Conservation (phyloP, 2,797 vertebrate species). For the Lithobates sylvaticus region DNA sequence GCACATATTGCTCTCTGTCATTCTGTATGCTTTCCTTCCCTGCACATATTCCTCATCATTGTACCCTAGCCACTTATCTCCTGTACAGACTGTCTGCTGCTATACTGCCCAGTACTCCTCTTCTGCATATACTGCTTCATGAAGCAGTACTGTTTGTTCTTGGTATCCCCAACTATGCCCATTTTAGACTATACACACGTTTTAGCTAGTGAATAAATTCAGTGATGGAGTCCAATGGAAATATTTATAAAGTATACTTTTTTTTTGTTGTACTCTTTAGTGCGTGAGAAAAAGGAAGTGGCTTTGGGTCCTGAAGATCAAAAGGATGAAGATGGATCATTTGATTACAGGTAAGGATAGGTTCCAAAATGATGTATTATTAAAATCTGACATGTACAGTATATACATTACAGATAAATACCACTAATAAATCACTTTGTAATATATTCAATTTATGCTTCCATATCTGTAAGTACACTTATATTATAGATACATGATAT, state of each 20-base stretch:
- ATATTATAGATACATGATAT: background rate
- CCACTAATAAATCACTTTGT: background rate
- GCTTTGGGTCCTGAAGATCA: constrained; percentile 90
- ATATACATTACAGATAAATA: background rate
- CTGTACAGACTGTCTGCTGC: no score
- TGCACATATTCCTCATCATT: no score
- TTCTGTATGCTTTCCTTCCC: no score
- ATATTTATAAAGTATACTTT: background rate
- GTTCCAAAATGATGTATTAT: background rate
- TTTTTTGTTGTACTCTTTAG: constrained; percentile 72
- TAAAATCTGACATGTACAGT: background rate
- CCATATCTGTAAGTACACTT: no score
- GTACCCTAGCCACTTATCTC: no score
- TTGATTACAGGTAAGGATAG: constrained; percentile 91
- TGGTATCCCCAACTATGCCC: no score
- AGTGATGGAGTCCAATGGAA: background rate
- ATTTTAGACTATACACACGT: no score
- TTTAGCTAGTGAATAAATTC: background rate
- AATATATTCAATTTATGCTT: no score
- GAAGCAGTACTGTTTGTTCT: no score
- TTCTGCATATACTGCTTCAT: no score
- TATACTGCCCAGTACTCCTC: no score
- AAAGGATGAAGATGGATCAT: constrained; percentile 94
- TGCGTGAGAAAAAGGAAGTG: constrained; percentile 95
- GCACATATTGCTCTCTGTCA: no score